phyloP scores from a whole-genome alignment of 2,888 invertebrate species.

The Agrotis puta region DNA sequence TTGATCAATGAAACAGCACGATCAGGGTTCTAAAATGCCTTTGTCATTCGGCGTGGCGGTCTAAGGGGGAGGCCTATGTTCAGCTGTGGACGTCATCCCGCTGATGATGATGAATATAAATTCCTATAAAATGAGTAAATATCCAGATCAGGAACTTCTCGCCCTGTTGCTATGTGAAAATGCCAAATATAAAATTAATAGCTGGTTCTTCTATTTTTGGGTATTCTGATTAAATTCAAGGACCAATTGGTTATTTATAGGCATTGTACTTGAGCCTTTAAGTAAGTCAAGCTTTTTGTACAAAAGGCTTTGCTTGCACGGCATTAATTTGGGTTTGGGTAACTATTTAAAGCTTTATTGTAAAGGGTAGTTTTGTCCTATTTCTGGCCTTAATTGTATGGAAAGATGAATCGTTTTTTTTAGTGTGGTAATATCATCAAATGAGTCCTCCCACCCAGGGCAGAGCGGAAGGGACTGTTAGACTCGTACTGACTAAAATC shows the following conservation, averaged over 20 bases:
- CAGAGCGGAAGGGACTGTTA: no score
- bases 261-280: not conserved
- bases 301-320: not conserved
- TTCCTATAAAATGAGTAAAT: no score
- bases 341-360: not conserved
- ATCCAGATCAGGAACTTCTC: not conserved
- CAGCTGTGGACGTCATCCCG: no score
- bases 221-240: slow-evolving; percentile 8
- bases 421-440: no score
- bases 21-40: no score
- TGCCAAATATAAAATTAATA: slow-evolving; percentile 37
- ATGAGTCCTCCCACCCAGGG: no score
- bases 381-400: not conserved
- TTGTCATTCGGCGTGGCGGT: no score
- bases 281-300: not conserved
- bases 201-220: slow-evolving; percentile 18
- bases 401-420: no score
- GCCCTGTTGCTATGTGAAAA: slow-evolving; percentile 14
- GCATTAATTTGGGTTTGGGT: not conserved
- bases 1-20: no score
- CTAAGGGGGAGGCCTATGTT: no score
- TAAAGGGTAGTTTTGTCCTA: not conserved
- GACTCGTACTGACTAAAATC: no score
- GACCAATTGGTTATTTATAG: slow-evolving; percentile 10
- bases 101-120: no score